Base-by-base conservation (phyloP, 1,140 invertebrate species). In the Drosophila repletoides region DNA sequence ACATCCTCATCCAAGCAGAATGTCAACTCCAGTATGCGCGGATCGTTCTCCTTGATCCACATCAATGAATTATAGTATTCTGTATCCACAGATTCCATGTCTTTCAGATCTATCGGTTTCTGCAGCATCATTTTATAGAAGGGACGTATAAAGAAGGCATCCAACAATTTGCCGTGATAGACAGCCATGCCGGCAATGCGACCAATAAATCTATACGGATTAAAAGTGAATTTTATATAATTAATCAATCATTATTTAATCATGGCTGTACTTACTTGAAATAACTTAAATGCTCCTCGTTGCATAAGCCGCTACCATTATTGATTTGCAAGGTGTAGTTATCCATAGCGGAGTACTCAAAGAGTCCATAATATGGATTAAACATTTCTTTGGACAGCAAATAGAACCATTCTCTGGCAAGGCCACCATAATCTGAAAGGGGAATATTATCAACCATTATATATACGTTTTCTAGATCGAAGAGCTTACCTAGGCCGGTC, bases 51-150 rank as follows among this genome's bases (percentile, higher is more conserved):
- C 91, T 93, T 90, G 15, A 90, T 91, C 89, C 89, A 90, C 70
- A 98, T 93, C 26, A 99, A 91, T 0, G 98, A 99, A 92, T 99
- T 99, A 91, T 98, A 99, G 92, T 99, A 99, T 91, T 99, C 98
- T 0, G 97, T 96, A 91, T 99, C 98, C 14, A 99, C 98, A 33
- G 97, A 95, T 91, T 99, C 98, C 98, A 99, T 99, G 91, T 99
- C 98, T 91, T 97, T 96, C 5, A 99, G 91, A 86, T 97, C 96
- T 69, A 99, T 99, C 26, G 94, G 89, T 92, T 99, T 99, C 51
- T 94, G 94, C 68, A 99, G 91, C 98, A 99, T 99, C 98, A 99
- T 99, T 92, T 99, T 99, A 91, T 99, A 99, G 92, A 99, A 99
- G 71, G 98, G 98, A 88, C 98, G 95, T 91, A 99, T 99, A 91